Evolutionary conservation across 1,140 invertebrate genomes (phyloP), one percentile per base, ranked within the genome.

Genomic region (Adelges cooleyi): DNA sequence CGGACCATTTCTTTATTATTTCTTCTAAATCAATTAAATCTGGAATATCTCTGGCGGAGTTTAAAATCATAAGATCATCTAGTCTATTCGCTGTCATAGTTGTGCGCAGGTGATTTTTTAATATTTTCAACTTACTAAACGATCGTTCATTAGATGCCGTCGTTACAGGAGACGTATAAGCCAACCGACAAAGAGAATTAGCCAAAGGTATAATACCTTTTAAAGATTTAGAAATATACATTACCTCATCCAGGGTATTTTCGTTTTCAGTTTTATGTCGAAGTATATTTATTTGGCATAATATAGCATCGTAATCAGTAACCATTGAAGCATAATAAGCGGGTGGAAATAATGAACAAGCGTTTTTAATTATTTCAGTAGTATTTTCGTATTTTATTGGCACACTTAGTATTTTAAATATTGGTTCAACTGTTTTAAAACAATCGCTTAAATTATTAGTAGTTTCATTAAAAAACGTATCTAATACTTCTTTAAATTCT

Each of bases 231-330:
- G 46, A 49, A 49, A 49, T 15, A 23, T 49, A 13, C 46, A 49
- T 13, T 13, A 49, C 46, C 46, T 49, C 25, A 10, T 49, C 10
- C 44, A 22, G n/a, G 11, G 46, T 49, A 49, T 49, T 49, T 49
- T 49, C 46, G n/a, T 49, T 9, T 23, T 49, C 18, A 3, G 46
- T 23, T 49, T 49, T 49, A 49, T 49, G 20, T 22, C 46, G 46
- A 49, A 49, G 18, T 49, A 49, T 49, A 15, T 49, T 49, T 49
- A 49, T 49, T 49, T 49, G 22, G 15, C 46, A 49, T 23, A 49
- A 23, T 49, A 49, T 49, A 49, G 46, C 46, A 49, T 49, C 46
- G 20, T 49, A 49, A 15, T 49, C 46, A 49, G 46, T 49, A 23
- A 49, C 22, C 20, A 23, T 13, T 49, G 46, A 49, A 49, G 46